Base-by-base conservation (phyloP, 2,797 vertebrate genomes). In the Leucoraja ocellata region DNA sequence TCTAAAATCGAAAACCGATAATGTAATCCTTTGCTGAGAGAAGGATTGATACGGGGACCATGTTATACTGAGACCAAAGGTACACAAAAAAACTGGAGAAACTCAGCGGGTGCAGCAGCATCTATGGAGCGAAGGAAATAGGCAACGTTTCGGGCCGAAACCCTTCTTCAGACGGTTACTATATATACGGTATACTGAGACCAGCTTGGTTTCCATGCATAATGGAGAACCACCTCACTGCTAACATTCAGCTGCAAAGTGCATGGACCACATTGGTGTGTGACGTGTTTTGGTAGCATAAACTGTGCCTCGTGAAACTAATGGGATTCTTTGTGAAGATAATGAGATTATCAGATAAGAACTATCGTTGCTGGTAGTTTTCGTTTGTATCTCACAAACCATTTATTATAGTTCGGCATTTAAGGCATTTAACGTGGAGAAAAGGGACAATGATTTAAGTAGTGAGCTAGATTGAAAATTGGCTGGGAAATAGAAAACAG, bases 381-480 rank as follows among this genome's bases (percentile, higher is more conserved):
- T 68, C 61, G 25, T 65, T 68, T 36, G n/a, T 36, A 68, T 23
- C 63, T 86, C 83, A 86, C 58, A 86, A 86, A 86, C 28, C 58
- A 63, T 86, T 86, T 86, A 65, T 65, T 86, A 63, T 86, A 32
- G 5, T 10, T 88, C 16, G 4, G 61, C 61, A 36, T 23, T 68
- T 23, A 88, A 65, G 61, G n/a, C 84, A 88, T 88, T 88, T 36
- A 68, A 36, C 21, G 63, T 36, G 4, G n/a, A 88, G 63, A 36
- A 88, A 54, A 68, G 63, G n/a, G 61, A 68, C 16, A 88, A 68
- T 68, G 84, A 88, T 88, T 88, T 68, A 88, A 36, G 84, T 68
- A 88, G 63, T 32, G 8, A 88, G 84, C 61, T 21, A 68, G 16
- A 88, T 36, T 36, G 84, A 88, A 68, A 88, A 88, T 68, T 88